Conservation (phyloP, 2,888 invertebrate genomes). For the Brenthis daphne region DNA sequence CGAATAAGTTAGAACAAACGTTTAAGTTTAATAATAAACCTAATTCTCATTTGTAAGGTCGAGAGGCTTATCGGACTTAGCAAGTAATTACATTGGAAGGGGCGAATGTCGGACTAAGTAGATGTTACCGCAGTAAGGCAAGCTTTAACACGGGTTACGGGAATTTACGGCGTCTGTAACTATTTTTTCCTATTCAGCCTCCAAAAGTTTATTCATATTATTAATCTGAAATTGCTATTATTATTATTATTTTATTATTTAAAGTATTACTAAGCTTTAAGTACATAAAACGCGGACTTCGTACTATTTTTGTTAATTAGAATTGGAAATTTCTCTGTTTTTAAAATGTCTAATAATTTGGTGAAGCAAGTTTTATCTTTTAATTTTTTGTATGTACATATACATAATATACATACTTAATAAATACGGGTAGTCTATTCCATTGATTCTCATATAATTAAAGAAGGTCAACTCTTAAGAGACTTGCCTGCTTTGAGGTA, state of each 20-base stretch:
- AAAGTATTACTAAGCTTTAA: too few species aligned
- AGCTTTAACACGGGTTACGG: conserved; percentile 54
- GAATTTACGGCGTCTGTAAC: conserved; percentile 69
- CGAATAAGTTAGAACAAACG: background rate
- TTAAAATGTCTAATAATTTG: too few species aligned
- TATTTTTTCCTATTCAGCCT: background rate
- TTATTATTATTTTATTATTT: too few species aligned
- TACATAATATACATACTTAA: too few species aligned
- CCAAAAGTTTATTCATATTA: background rate
- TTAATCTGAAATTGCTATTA: too few species aligned
- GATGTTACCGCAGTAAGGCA: conserved; percentile 53
- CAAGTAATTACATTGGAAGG: conserved; percentile 62
- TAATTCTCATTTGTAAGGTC: conserved; percentile 6
- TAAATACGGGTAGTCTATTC: conserved; percentile 53
- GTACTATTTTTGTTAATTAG: too few species aligned
- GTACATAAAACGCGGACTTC: too few species aligned
- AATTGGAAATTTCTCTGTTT: too few species aligned
- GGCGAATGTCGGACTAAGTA: conserved; percentile 56
- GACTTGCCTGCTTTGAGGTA: conserved; percentile 54
- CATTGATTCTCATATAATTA: conserved; percentile 54
- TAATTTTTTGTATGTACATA: too few species aligned
- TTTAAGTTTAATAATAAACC: conserved; percentile 8
- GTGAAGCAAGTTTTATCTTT: too few species aligned
- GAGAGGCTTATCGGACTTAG: conserved; percentile 41
- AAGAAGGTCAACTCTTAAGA: conserved; percentile 58